Evolutionary conservation across 1,140 invertebrate genomes (phyloP), one percentile per base, ranked within the genome.

Genomic region (Listronotus oregonensis): DNA sequence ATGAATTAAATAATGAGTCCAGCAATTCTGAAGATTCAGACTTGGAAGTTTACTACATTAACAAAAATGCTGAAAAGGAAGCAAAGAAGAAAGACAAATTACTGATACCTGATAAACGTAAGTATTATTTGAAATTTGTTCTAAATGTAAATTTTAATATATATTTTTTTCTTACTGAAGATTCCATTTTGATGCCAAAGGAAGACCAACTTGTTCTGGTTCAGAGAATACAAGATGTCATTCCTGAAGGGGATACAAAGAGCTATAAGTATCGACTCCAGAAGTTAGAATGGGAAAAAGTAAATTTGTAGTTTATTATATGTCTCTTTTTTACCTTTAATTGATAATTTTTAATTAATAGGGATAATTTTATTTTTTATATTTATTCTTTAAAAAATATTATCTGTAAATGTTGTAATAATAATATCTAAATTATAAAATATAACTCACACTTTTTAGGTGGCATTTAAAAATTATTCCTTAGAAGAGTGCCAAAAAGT

Each of bases 401-500:
- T 27, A 27, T 27, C 21, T 27, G n/a, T n/a, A n/a, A n/a, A n/a
- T n/a, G n/a, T n/a, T n/a, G n/a, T n/a, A n/a, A n/a, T n/a, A n/a
- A n/a, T n/a, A n/a, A n/a, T n/a, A n/a, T n/a, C n/a, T n/a, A n/a
- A n/a, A n/a, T n/a, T n/a, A n/a, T n/a, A n/a, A n/a, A n/a, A n/a
- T n/a, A n/a, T n/a, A n/a, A n/a, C n/a, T n/a, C n/a, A n/a, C 50
- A 50, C 54, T 39, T 61, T 68, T 73, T 75, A 81, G 80, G 70
- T 80, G 55, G 58, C 72, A 34, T 80, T 80, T 67, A 80, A 79
- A 57, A 75, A 79, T 65, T 78, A 81, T 64, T 69, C 77, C 14
- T 55, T 67, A 15, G 71, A 72, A 21, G 77, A 83, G 11, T 84
- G 82, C 67, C 81, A 81, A 64, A 73, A 75, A 42, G 79, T 79